Conservation (phyloP, 2,888 invertebrate species). For the Drosophila maculinotata region DNA sequence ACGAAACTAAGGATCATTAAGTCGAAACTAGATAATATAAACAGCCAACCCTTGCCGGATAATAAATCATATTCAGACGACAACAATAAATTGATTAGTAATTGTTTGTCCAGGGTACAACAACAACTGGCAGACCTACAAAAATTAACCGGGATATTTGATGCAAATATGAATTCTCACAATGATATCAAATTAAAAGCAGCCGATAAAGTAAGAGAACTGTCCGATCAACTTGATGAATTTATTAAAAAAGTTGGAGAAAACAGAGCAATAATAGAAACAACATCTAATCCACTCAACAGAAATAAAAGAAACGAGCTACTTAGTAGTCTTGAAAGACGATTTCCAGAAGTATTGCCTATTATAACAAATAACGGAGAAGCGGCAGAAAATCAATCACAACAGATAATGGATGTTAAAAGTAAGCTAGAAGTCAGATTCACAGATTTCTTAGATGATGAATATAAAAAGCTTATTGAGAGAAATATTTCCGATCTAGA, state of each 20-base stretch:
- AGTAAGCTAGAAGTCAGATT: neutral
- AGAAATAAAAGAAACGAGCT: neutral
- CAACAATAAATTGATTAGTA: neutral
- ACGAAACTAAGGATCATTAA: neutral
- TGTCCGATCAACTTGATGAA: neutral
- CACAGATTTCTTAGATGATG: neutral
- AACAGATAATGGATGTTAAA: neutral
- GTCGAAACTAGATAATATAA: neutral
- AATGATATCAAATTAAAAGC: neutral
- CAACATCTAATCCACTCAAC: neutral
- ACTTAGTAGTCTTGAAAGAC: neutral
- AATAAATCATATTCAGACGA: neutral
- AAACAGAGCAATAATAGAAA: no score
- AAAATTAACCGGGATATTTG: neutral
- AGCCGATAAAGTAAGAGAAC: neutral
- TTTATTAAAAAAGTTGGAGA: neutral
- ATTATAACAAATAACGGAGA: neutral
- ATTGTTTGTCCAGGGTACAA: conserved; percentile 2
- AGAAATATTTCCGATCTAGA: conserved; percentile 3
- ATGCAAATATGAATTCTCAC: neutral
- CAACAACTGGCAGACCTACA: neutral
- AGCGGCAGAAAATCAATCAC: neutral
- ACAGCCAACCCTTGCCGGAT: neutral
- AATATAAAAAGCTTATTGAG: conserved; percentile 1
- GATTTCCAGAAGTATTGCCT: neutral